phyloP scores from a whole-genome alignment of 2,113 vertebrate species.

The Sylvicapra grimmia region DNA sequence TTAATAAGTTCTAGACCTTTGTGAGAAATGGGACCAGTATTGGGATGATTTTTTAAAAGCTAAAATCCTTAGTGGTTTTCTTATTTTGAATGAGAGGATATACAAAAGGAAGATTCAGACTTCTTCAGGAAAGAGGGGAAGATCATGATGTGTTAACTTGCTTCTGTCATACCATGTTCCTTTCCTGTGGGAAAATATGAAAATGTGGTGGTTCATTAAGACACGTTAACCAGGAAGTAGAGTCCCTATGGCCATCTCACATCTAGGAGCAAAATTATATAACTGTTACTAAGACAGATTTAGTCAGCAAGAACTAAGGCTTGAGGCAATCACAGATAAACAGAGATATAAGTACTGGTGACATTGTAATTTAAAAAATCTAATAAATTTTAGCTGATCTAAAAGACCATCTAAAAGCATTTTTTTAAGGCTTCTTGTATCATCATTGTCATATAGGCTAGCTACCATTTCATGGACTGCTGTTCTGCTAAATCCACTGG shows the following conservation, averaged over 20 bases:
- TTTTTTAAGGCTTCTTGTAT: too few relatives aligned
- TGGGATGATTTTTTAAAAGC: neutral
- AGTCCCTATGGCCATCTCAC: slow-evolving; percentile 3
- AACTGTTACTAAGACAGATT: slow-evolving; percentile 57
- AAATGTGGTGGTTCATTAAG: neutral
- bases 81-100: neutral
- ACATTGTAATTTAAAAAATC: slow-evolving; percentile 64
- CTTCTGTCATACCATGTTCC: neutral
- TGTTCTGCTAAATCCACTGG: neutral
- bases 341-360: slow-evolving; percentile 59
- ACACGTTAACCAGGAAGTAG: neutral
- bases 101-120: neutral
- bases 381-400: slow-evolving; percentile 56
- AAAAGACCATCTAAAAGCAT: slow-evolving; percentile 21
- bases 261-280: slow-evolving; percentile 24
- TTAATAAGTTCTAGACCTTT: neutral
- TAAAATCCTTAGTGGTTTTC: neutral
- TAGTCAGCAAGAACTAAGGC: slow-evolving; percentile 70
- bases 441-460: neutral
- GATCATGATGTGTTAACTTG: neutral
- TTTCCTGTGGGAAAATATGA: neutral
- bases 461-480: neutral
- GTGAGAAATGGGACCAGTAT: neutral
- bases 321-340: slow-evolving; percentile 68
- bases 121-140: neutral